A percentile compares a stretch with the other conserved stretches of the same genome.
These are phyloP conservation scores for Stomatorhinus ivindoensis DNA, from an alignment of 2,113 vertebrate species.

Conservation along the genomic window DNA sequence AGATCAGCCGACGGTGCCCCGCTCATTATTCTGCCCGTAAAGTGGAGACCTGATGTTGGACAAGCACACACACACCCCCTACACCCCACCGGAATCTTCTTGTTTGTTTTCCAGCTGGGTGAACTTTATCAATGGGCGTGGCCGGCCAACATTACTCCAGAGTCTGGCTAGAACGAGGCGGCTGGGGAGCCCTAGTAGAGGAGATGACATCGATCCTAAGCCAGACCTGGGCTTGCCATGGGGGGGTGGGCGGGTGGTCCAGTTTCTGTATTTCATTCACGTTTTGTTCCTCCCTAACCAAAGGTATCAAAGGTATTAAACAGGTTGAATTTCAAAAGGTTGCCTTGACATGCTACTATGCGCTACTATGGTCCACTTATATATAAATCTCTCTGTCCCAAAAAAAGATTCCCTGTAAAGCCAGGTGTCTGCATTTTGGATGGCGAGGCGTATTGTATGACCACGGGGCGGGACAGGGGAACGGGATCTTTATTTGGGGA, in stretches of 20 bases:
- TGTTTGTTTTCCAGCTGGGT: background rate
- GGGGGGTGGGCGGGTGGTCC: background rate
- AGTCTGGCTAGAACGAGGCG: background rate
- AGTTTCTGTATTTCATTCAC: background rate
- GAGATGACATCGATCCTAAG: background rate
- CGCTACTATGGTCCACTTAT: background rate
- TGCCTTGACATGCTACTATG: background rate
- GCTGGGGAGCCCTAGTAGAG: background rate
- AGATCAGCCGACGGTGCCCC: background rate
- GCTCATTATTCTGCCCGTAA: background rate
- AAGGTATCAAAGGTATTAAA: background rate
- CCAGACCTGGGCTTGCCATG: background rate
- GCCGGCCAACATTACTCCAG: background rate
- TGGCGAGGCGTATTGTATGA: background rate
- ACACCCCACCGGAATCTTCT: background rate
- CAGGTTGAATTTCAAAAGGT: background rate
- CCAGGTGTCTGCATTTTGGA: background rate
- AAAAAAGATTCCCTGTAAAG: background rate
- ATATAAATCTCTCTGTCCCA: background rate
- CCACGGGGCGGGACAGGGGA: background rate
- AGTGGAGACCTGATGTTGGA: background rate
- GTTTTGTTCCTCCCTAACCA: background rate
- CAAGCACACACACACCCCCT: background rate
- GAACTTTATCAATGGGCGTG: background rate
- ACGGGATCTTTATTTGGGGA: background rate